These are phyloP conservation scores for Pemphigus obesinymphae DNA, from an alignment of 1,140 invertebrate genomes.

Conservation along the genomic window DNA sequence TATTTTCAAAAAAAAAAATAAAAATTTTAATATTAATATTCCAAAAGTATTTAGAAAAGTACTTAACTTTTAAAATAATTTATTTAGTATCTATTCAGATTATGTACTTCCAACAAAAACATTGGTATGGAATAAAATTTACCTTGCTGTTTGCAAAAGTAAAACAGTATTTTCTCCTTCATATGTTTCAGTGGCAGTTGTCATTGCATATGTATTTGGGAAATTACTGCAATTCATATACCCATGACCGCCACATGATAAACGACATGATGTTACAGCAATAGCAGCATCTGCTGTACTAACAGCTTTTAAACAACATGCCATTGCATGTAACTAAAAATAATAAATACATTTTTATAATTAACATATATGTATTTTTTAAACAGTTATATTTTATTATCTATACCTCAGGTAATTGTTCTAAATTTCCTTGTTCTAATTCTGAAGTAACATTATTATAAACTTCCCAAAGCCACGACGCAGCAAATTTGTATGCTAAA, in stretches of 20 bases:
- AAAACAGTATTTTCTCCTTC: slow-evolving; percentile 94
- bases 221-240: slow-evolving; percentile 83
- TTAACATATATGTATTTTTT: background rate
- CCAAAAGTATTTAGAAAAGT: too few species aligned
- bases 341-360: background rate
- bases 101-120: background rate
- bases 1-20: too few species aligned
- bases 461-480: slow-evolving; percentile 71
- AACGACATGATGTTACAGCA: slow-evolving; percentile 73
- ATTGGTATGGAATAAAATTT: too few species aligned
- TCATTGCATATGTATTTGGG: slow-evolving; percentile 74
- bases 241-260: slow-evolving; percentile 90
- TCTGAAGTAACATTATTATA: slow-evolving; percentile 76
- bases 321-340: slow-evolving; percentile 73
- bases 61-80: background rate
- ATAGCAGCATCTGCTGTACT: slow-evolving; percentile 67
- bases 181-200: slow-evolving; percentile 84
- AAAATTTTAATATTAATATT: too few species aligned
- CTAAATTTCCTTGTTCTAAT: slow-evolving; percentile 71
- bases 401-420: slow-evolving; percentile 71
- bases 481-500: slow-evolving; percentile 71
- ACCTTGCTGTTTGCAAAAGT: slow-evolving; percentile 80
- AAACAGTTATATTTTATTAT: background rate
- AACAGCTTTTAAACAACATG: slow-evolving; percentile 86
- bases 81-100: background rate